Evolutionary conservation across 2,888 invertebrate genomes (phyloP), one percentile per base, ranked within the genome.

Genomic region (Troides oblongomaculatus): DNA sequence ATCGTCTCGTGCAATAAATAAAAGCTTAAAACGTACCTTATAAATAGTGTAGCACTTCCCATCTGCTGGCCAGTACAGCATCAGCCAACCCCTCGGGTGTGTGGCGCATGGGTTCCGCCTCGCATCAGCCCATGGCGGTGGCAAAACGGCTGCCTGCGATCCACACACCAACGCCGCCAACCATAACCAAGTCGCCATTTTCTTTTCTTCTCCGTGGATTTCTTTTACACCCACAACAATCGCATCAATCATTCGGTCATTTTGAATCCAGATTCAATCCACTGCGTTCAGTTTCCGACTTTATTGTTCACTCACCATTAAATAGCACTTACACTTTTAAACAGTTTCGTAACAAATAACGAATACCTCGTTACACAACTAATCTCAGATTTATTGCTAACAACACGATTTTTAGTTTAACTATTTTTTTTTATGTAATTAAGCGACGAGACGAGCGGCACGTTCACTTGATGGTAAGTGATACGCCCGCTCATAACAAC

Each of bases 11-110:
- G 3, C 3, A 30, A 30, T 30, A 14, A 46, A 14, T 12, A 12
- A 43, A 43, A 8, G 8, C 1, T 5, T 10, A 43, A 65, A 12
- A 58, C 65, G 2, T 73, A 94, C 95, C 93, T 96, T 95, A 81
- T 97, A 97, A 86, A 97, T 97, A 83, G 96, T 96, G 84, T 97
- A 97, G 88, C 97, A 97, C 86, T 96, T 95, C 73, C 96, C 96
- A 82, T 97, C 95, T 1, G 94, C 93, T 12, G 97, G 96, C 97
- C 97, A 97, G 85, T 95, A 97, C 68, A 97, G 93, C 81, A 97
- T 93, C 79, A 97, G 96, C 97, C 97, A 97, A 62, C 97, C 97
- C 72, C 95, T 94, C 0, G 96, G 95, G 83, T 96, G 94, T 3
- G 94, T 90, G 5, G 97, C 97, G 77, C 97, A 97, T 0, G 97